A percentile compares a stretch with the other conserved stretches of the same genome.
Conservation (phyloP, 2,888 invertebrate genomes). For the Salpingus planirostris region DNA sequence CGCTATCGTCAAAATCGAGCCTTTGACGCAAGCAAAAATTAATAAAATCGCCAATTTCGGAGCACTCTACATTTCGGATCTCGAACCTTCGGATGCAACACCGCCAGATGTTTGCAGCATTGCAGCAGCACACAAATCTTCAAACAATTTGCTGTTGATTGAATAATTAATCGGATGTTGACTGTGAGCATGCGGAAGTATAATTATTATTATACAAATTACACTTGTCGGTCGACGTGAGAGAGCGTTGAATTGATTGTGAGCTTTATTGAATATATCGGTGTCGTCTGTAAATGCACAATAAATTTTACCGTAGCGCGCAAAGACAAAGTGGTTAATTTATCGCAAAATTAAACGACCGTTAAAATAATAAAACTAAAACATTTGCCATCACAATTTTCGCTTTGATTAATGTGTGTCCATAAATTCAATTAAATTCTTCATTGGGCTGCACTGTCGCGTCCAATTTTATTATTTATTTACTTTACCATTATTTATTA, state of each 20-base stretch:
- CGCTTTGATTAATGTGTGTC: conserved; percentile 14
- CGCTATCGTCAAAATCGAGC: too few species aligned
- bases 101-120: conserved; percentile 3
- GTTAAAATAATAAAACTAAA: conserved; percentile 10
- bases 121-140: too few species aligned
- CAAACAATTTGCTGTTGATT: conserved; percentile 9
- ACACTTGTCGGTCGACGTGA: conserved; percentile 4
- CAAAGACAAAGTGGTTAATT: conserved; percentile 8
- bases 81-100: too few species aligned
- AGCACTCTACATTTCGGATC: too few species aligned
- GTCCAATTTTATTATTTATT: conserved; percentile 15
- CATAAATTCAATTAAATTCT: conserved; percentile 19
- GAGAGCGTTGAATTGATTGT: conserved; percentile 3
- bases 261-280: conserved; percentile 5
- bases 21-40: too few species aligned
- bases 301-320: conserved; percentile 10
- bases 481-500: too few species aligned
- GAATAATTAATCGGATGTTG: conserved; percentile 7
- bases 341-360: conserved; percentile 7
- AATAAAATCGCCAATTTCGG: too few species aligned
- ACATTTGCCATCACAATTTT: conserved; percentile 14
- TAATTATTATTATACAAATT: conserved; percentile 7
- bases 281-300: conserved; percentile 3
- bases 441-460: conserved; percentile 13
- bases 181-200: conserved; percentile 3